These are phyloP conservation scores for Ceyx margarethae DNA, from an alignment of 2,113 vertebrate genomes.

Conservation along the genomic window DNA sequence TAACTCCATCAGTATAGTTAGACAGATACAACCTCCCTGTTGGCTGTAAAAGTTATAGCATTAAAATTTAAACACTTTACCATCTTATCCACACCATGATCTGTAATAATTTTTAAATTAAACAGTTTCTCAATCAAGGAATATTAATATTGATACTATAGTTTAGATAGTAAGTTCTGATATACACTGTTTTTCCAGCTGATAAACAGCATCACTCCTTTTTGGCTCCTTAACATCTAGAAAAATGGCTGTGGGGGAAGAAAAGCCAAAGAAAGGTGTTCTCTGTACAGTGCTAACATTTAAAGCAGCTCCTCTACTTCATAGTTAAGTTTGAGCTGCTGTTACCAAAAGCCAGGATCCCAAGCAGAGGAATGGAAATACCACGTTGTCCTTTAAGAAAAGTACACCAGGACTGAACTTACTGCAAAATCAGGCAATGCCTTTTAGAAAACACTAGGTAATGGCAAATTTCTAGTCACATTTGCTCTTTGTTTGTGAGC, in stretches of 20 bases:
- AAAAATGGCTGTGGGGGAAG: background rate
- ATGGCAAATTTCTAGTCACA: background rate
- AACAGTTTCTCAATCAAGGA: background rate
- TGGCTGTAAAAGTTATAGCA: background rate
- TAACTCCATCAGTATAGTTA: background rate
- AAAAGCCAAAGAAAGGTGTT: background rate
- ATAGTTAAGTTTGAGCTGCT: background rate
- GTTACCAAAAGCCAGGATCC: background rate
- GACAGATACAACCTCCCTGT: background rate
- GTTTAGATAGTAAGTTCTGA: background rate
- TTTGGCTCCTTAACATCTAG: background rate
- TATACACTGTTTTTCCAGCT: background rate
- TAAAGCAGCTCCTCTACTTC: background rate
- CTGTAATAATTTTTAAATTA: background rate
- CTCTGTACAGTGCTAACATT: background rate
- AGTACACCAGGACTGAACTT: background rate
- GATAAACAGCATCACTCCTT: background rate
- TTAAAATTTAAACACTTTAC: background rate
- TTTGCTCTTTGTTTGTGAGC: background rate
- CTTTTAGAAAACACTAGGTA: background rate
- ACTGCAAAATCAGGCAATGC: background rate
- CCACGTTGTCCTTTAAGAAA: background rate
- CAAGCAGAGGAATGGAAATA: background rate
- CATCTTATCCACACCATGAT: background rate
- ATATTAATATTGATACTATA: background rate